A percentile compares a stretch with the other conserved stretches of the same genome.
phyloP scores from a whole-genome alignment of 2,113 vertebrate genomes.

The Siphamia tubifer region DNA sequence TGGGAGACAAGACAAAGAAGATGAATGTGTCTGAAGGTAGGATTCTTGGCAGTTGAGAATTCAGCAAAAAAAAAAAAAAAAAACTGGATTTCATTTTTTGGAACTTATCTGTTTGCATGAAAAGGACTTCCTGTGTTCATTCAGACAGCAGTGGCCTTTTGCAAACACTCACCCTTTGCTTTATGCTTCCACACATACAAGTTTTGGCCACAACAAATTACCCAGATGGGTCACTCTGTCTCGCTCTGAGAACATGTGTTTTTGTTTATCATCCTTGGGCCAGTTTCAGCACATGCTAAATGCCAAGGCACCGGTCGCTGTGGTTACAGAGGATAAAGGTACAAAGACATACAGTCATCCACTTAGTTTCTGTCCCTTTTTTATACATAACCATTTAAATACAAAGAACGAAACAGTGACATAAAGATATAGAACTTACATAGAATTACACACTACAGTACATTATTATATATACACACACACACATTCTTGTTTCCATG shows the following conservation, averaged over 20 bases:
- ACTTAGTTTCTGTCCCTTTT: too few relatives aligned
- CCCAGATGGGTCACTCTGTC: not conserved
- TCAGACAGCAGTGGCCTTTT: constrained; percentile 6
- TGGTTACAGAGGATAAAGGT: not conserved
- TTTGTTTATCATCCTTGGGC: not conserved
- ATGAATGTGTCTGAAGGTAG: constrained; percentile 72
- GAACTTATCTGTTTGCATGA: constrained; percentile 27
- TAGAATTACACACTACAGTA: too few relatives aligned
- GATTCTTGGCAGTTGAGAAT: constrained; percentile 63
- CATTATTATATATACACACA: too few relatives aligned
- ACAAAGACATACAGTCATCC: not conserved
- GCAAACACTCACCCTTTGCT: too few relatives aligned
- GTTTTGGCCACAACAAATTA: constrained; percentile 7
- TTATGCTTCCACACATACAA: not conserved
- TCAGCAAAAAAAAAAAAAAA: constrained; percentile 40
- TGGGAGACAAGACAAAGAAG: constrained; percentile 74
- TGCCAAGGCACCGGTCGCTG: not conserved
- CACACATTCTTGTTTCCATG: too few relatives aligned
- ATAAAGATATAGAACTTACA: too few relatives aligned
- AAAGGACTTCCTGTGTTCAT: constrained; percentile 4
- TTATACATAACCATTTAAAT: too few relatives aligned
- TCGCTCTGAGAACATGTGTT: not conserved
- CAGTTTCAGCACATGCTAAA: not conserved
- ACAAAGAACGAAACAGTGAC: too few relatives aligned
- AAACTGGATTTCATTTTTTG: constrained; percentile 64